Evolutionary conservation across 2,113 vertebrate genomes (phyloP).

Genomic region (Callocephalon fimbriatum): DNA sequence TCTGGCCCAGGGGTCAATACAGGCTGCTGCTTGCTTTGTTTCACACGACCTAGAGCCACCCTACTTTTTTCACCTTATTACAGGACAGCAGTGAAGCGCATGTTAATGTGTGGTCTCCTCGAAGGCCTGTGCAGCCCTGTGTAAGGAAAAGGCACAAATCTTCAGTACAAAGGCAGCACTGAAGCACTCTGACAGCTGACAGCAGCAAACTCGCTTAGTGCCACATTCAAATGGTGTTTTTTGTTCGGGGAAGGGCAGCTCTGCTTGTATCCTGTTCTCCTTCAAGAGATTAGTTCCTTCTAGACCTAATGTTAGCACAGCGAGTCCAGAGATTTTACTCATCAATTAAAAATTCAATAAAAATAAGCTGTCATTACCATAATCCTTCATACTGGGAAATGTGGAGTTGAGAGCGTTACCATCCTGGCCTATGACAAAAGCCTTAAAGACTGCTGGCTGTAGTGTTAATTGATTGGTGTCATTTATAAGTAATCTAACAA

Average conservation of each 20-base stretch:
- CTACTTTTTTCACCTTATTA: neutral
- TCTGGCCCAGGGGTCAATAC: neutral
- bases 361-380: conserved; percentile 47
- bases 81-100: neutral
- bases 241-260: neutral
- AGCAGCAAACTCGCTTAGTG: neutral
- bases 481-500: conserved; percentile 74
- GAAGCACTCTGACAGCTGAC: neutral
- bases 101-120: neutral
- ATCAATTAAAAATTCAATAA: conserved; percentile 61
- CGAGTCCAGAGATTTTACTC: neutral
- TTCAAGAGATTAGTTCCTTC: conserved; percentile 28
- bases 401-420: conserved; percentile 32
- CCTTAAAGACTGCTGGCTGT: neutral
- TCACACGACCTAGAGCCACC: neutral
- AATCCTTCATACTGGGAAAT: conserved; percentile 48
- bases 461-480: conserved; percentile 71
- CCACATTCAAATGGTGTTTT: neutral
- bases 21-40: neutral
- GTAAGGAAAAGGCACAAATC: neutral
- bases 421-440: conserved; percentile 21
- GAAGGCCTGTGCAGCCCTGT: neutral
- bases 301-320: neutral
- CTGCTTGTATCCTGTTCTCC: neutral
- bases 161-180: neutral